Evolutionary conservation across 1,140 invertebrate genomes (phyloP).

Genomic region (Rhagoletis zephyria): DNA sequence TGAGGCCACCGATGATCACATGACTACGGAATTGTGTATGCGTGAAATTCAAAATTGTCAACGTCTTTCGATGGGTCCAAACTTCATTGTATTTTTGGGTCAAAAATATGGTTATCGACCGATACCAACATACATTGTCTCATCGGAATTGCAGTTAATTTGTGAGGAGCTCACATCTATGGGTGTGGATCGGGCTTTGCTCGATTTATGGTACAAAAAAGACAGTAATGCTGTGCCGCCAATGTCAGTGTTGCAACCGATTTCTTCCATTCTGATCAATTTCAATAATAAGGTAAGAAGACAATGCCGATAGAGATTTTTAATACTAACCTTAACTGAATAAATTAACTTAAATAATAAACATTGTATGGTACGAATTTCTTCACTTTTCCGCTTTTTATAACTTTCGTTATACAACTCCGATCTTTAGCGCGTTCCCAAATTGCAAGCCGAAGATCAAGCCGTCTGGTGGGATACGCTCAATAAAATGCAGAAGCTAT

Average conservation of each 20-base stretch:
- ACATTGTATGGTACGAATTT: too few species aligned
- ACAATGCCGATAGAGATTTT: not conserved
- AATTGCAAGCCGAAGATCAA: slow-evolving; percentile 95
- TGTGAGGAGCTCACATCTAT: slow-evolving; percentile 75
- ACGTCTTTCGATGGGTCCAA: slow-evolving; percentile 95
- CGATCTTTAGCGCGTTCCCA: slow-evolving; percentile 84
- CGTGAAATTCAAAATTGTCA: slow-evolving; percentile 98
- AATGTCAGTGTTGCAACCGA: slow-evolving; percentile 94
- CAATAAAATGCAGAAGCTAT: slow-evolving; percentile 93
- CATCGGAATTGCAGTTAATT: slow-evolving; percentile 91
- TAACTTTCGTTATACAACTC: not conserved
- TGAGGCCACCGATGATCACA: slow-evolving; percentile 98
- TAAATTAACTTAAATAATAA: too few species aligned
- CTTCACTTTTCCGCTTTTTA: not conserved
- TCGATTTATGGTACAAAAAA: slow-evolving; percentile 96
- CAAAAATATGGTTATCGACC: slow-evolving; percentile 99
- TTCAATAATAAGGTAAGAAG: slow-evolving; percentile 94
- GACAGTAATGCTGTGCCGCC: slow-evolving; percentile 95
- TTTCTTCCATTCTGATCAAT: slow-evolving; percentile 96
- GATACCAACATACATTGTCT: slow-evolving; percentile 94
- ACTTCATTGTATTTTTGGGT: slow-evolving; percentile 97
- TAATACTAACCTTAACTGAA: too few species aligned
- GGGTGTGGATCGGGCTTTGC: slow-evolving; percentile 85
- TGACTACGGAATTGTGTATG: slow-evolving; percentile 98
- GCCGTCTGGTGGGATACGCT: slow-evolving; percentile 98